phyloP scores from a whole-genome alignment of 1,140 invertebrate genomes.

The Bursaphelenchus mucronatus region DNA sequence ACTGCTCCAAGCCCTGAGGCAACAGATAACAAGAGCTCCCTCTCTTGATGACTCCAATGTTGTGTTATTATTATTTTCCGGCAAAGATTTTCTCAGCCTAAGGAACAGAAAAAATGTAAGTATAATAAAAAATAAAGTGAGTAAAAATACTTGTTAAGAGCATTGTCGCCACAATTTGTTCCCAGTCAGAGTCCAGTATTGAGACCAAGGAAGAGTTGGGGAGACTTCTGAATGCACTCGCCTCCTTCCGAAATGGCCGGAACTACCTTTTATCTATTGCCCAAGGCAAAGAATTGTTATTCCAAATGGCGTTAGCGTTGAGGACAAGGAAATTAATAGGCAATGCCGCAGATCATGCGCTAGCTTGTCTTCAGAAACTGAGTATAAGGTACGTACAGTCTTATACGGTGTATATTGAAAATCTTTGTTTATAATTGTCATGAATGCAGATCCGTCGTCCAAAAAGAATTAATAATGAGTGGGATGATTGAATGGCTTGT shows the following conservation, averaged over 20 bases:
- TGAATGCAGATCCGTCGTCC: conserved; percentile 32
- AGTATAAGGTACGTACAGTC: conserved; percentile 27
- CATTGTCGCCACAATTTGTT: conserved; percentile 41
- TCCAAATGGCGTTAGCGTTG: conserved; percentile 43
- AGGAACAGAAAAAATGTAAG: conserved; percentile 48
- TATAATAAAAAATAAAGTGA: conserved; percentile 5
- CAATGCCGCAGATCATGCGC: conserved; percentile 37
- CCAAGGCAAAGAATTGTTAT: conserved; percentile 42
- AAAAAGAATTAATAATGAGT: conserved; percentile 46
- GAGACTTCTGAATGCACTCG: conserved; percentile 42
- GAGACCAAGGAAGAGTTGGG: conserved; percentile 43
- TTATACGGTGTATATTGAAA: no score
- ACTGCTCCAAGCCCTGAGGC: conserved; percentile 36
- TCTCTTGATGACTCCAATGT: conserved; percentile 22
- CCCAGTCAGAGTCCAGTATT: conserved; percentile 24
- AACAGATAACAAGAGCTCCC: conserved; percentile 31
- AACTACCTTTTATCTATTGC: conserved; percentile 39
- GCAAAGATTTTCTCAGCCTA: conserved; percentile 42
- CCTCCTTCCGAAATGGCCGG: conserved; percentile 46
- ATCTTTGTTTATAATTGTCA: conserved; percentile 4
- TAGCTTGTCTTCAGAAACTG: conserved; percentile 49
- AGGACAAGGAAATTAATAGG: conserved; percentile 34
- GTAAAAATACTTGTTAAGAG: conserved; percentile 37
- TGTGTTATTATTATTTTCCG: conserved; percentile 31
- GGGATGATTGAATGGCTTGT: conserved; percentile 52